A percentile compares a stretch with the other conserved stretches of the same genome.
These are phyloP conservation scores for Rambutsinella grinnellia DNA, from an alignment of 2,888 invertebrate species.

Conservation along the genomic window DNA sequence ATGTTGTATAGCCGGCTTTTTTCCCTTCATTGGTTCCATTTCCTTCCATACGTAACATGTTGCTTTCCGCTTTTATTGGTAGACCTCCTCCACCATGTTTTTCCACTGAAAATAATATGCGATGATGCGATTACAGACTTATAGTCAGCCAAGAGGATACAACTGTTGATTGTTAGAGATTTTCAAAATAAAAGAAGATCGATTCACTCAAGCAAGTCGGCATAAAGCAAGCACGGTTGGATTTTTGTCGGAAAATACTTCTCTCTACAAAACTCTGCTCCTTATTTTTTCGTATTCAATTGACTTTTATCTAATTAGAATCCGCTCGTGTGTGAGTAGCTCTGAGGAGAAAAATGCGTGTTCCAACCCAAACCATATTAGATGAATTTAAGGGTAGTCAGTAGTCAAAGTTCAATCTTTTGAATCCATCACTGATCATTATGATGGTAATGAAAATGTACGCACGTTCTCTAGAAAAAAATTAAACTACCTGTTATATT, in stretches of 20 bases:
- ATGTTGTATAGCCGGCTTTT: background rate
- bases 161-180: conserved; percentile 21
- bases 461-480: background rate
- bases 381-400: background rate
- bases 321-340: background rate
- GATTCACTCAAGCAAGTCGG: background rate
- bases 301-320: background rate
- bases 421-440: background rate
- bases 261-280: background rate
- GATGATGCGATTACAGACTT: background rate
- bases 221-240: background rate
- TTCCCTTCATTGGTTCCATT: background rate
- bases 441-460: background rate
- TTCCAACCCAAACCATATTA: background rate
- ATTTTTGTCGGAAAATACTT: background rate
- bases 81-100: background rate
- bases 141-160: background rate
- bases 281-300: background rate
- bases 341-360: background rate
- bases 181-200: background rate
- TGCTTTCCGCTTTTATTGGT: conserved; percentile 4
- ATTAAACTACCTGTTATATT: background rate
- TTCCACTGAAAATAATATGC: conserved; percentile 4
- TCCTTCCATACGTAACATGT: conserved; percentile 12
- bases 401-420: background rate